These are phyloP conservation scores for Drosophila quinaria DNA, from an alignment of 2,888 invertebrate genomes.

Conservation along the genomic window DNA sequence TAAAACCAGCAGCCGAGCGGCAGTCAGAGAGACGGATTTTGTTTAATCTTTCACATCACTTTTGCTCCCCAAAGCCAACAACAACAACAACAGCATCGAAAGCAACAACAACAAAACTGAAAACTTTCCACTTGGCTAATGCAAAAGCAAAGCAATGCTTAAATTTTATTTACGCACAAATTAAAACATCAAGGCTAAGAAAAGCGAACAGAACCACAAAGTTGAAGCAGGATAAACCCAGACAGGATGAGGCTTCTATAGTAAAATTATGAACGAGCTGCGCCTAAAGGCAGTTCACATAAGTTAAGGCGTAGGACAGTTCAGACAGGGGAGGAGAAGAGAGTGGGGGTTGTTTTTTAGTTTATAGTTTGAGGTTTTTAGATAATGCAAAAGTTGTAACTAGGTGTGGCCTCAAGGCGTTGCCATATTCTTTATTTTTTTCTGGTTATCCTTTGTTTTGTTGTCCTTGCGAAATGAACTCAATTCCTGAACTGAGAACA, in stretches of 20 bases:
- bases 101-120: slow-evolving; percentile 22
- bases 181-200: slow-evolving; percentile 72
- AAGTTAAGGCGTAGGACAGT: slow-evolving; percentile 40
- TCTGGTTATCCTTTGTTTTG: slow-evolving; percentile 1
- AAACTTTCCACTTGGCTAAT: slow-evolving; percentile 68
- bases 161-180: slow-evolving; percentile 77
- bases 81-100: slow-evolving; percentile 26
- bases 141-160: slow-evolving; percentile 71
- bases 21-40: slow-evolving; percentile 70
- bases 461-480: slow-evolving; percentile 23
- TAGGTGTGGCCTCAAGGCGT: slow-evolving; percentile 72
- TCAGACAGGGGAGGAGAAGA: not conserved
- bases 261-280: slow-evolving; percentile 58
- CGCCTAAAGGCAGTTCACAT: slow-evolving; percentile 63
- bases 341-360: slow-evolving; percentile 44
- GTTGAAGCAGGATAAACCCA: not conserved
- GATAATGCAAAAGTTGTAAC: slow-evolving; percentile 75
- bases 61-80: slow-evolving; percentile 68
- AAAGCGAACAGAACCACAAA: slow-evolving; percentile 8
- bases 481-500: not conserved
- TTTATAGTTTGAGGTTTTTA: slow-evolving; percentile 73
- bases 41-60: slow-evolving; percentile 74
- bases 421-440: slow-evolving; percentile 28
- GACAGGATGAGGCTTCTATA: slow-evolving; percentile 23
- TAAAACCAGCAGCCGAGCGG: slow-evolving; percentile 75